phyloP scores from a whole-genome alignment of 2,113 vertebrate species.

The Morone saxatilis region DNA sequence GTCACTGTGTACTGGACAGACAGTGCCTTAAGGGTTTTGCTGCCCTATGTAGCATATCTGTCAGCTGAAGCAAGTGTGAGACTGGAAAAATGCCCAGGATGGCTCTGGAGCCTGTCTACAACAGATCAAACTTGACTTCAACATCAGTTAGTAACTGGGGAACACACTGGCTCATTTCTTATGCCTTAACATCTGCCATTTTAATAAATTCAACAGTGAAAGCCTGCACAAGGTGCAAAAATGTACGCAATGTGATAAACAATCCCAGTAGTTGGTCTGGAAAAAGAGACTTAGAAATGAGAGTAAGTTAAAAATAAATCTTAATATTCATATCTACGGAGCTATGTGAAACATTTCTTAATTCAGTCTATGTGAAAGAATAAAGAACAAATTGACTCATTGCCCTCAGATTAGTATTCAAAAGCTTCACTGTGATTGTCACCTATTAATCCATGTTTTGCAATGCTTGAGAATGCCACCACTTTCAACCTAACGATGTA shows the following conservation, averaged over 20 bases:
- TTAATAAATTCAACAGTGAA: constrained; percentile 4
- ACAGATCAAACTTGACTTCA: constrained; percentile 50
- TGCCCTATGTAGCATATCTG: constrained; percentile 47
- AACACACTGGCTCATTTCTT: constrained; percentile 24
- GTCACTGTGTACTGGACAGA: constrained; percentile 40
- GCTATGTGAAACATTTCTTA: constrained; percentile 13
- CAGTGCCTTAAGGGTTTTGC: constrained; percentile 42
- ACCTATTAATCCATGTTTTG: constrained; percentile 65
- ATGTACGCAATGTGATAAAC: constrained; percentile 19
- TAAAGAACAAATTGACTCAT: constrained; percentile 30
- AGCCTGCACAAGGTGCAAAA: constrained; percentile 9
- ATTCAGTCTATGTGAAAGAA: constrained; percentile 33
- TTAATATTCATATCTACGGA: constrained; percentile 18
- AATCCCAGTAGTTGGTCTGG: background rate
- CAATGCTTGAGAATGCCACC: constrained; percentile 54
- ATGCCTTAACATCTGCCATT: constrained; percentile 33
- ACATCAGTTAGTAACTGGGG: constrained; percentile 19
- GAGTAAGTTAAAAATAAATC: background rate
- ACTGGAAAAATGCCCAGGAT: constrained; percentile 50
- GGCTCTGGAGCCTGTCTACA: constrained; percentile 41
- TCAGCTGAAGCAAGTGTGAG: constrained; percentile 37
- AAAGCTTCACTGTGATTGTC: constrained; percentile 53
- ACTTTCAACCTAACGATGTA: constrained; percentile 64
- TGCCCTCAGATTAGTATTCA: constrained; percentile 61
- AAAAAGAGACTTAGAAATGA: background rate